Percentiles rank a stretch among this genome's conserved stretches.
Evolutionary conservation across 2,113 vertebrate genomes (phyloP).

Genomic region (Chascanopsetta lugubris): DNA sequence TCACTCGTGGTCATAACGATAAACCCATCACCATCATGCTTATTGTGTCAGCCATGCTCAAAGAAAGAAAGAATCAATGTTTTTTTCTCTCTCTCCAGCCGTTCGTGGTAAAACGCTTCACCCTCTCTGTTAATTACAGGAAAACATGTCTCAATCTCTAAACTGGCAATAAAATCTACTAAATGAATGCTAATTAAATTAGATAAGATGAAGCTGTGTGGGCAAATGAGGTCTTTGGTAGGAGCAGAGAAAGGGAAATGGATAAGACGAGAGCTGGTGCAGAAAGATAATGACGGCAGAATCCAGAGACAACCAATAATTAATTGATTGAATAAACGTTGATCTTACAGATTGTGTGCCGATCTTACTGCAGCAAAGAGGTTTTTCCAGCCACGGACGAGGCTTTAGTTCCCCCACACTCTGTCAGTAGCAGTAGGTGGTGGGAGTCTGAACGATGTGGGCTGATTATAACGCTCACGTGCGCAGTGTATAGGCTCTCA

Average conservation of each 20-base stretch:
- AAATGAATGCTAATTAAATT: slow-evolving; percentile 21
- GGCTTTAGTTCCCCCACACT: background rate
- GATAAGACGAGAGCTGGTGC: slow-evolving; percentile 25
- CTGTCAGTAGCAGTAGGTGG: background rate
- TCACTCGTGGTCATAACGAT: background rate
- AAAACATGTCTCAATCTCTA: slow-evolving; percentile 2
- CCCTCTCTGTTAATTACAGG: background rate
- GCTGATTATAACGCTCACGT: background rate
- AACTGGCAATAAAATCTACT: slow-evolving; percentile 17
- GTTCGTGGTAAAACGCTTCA: background rate
- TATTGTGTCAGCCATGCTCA: background rate
- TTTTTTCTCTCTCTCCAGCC: background rate
- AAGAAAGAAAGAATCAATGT: slow-evolving; percentile 1
- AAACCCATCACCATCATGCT: background rate
- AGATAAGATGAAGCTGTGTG: slow-evolving; percentile 19
- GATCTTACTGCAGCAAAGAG: background rate
- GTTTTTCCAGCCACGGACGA: background rate
- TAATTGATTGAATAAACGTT: background rate
- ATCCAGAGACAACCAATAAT: slow-evolving; percentile 3
- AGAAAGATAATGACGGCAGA: slow-evolving; percentile 15
- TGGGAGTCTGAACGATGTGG: background rate
- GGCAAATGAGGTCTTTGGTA: slow-evolving; percentile 16
- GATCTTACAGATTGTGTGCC: background rate
- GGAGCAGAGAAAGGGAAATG: background rate
- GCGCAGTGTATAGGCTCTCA: background rate